A percentile compares a stretch with the other conserved stretches of the same genome.
Evolutionary conservation across 1,140 invertebrate genomes (phyloP).

Genomic region (Drosophila teissieri): DNA sequence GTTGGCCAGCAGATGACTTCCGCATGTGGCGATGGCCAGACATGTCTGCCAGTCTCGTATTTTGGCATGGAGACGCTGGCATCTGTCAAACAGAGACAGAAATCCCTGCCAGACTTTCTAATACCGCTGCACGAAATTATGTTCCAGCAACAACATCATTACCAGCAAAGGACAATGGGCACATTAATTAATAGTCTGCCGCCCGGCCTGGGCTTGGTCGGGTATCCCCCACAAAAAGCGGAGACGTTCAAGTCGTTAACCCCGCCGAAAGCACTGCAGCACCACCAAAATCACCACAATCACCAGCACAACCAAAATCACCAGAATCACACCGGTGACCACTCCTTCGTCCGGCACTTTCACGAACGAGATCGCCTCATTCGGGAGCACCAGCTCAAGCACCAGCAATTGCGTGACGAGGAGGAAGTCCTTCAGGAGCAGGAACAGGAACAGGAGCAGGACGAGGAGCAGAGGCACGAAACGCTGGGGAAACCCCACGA

Average conservation of each 20-base stretch:
- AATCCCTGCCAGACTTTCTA: slow-evolving; percentile 78
- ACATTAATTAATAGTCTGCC: slow-evolving; percentile 80
- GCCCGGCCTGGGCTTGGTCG: slow-evolving; percentile 35
- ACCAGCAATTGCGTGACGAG: slow-evolving; percentile 71
- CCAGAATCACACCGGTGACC: slow-evolving; percentile 58
- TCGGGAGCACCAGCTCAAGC: slow-evolving; percentile 81
- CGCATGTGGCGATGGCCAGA: slow-evolving; percentile 44
- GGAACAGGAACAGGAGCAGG: slow-evolving; percentile 18
- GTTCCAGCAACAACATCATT: slow-evolving; percentile 68
- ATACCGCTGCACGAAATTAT: slow-evolving; percentile 77
- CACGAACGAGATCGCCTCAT: slow-evolving; percentile 84
- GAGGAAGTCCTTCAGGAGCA: slow-evolving; percentile 50
- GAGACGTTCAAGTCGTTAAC: slow-evolving; percentile 76
- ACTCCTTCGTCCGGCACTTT: slow-evolving; percentile 78
- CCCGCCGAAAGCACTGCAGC: slow-evolving; percentile 59
- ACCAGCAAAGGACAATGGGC: slow-evolving; percentile 63
- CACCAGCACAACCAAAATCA: slow-evolving; percentile 10
- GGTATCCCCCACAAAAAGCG: slow-evolving; percentile 41
- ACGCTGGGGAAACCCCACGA: slow-evolving; percentile 10
- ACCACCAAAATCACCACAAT: slow-evolving; percentile 42
- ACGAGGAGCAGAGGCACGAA: slow-evolving; percentile 11
- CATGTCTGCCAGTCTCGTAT: slow-evolving; percentile 69
- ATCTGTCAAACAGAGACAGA: slow-evolving; percentile 61
- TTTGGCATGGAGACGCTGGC: slow-evolving; percentile 65
- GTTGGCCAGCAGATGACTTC: slow-evolving; percentile 39